A percentile compares a stretch with the other conserved stretches of the same genome.
phyloP scores from a whole-genome alignment of 2,113 vertebrate genomes.

The Ginglymostoma cirratum region DNA sequence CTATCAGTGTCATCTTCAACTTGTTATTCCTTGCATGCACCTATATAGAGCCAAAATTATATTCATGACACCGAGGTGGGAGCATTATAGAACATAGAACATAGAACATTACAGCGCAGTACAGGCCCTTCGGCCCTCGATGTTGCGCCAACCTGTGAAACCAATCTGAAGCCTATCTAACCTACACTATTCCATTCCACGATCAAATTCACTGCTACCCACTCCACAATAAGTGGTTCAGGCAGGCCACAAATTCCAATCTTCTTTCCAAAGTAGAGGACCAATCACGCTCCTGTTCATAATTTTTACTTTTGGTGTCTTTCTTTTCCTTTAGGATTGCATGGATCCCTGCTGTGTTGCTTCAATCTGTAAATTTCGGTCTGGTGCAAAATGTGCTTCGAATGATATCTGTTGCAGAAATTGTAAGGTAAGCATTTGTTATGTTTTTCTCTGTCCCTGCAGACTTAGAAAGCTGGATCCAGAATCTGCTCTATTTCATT shows the following conservation, averaged over 20 bases:
- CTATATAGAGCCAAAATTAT: no score
- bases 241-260: background rate
- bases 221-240: background rate
- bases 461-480: background rate
- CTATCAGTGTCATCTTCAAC: no score
- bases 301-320: background rate
- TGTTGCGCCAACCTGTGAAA: no score
- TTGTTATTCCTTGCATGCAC: no score
- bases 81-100: no score
- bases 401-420: constrained; percentile 28
- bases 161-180: no score
- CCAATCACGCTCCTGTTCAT: no score
- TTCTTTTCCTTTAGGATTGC: constrained; percentile 14
- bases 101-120: no score
- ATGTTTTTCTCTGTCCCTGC: background rate
- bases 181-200: no score
- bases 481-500: background rate
- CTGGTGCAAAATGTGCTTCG: constrained; percentile 30
- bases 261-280: background rate
- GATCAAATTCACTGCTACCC: background rate
- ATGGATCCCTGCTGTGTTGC: constrained; percentile 30
- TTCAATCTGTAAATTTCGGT: background rate
- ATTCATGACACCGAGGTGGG: background rate
- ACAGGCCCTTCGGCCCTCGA: no score
- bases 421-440: constrained; percentile 18